These are phyloP conservation scores for Acanthisitta chloris DNA, from an alignment of 2,113 vertebrate genomes.

Conservation along the genomic window DNA sequence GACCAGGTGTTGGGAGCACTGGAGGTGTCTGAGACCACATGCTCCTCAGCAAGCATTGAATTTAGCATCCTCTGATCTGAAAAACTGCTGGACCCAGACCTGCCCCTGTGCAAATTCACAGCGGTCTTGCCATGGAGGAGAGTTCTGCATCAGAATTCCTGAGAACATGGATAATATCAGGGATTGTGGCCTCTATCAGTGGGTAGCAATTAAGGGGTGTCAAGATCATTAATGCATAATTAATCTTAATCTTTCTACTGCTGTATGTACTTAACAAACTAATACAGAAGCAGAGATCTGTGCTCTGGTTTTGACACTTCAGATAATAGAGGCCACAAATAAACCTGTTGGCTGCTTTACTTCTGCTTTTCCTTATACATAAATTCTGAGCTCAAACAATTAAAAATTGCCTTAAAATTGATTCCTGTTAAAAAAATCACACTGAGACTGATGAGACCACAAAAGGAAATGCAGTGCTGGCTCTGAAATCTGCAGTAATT, in stretches of 20 bases:
- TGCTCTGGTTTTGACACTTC: neutral
- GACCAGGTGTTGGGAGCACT: neutral
- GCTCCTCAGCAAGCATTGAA: neutral
- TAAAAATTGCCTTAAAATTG: neutral
- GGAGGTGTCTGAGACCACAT: neutral
- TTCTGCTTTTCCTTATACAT: neutral
- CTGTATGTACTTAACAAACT: neutral
- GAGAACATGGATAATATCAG: neutral
- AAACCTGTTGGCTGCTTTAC: neutral
- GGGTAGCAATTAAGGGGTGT: constrained; percentile 33
- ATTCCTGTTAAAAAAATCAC: neutral
- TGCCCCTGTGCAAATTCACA: neutral
- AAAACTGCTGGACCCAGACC: neutral
- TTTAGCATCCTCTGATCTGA: neutral
- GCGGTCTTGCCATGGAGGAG: rapidly evolving
- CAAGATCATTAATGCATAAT: constrained; percentile 29
- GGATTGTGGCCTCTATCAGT: neutral
- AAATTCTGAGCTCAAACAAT: neutral
- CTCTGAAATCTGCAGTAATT: neutral
- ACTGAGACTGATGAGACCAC: neutral
- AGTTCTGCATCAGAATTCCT: neutral
- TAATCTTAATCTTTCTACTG: constrained; percentile 35
- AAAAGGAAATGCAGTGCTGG: neutral
- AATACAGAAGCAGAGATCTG: neutral
- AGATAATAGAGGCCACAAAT: neutral